Base-by-base conservation (phyloP, 2,113 vertebrate genomes). In the Pogonocichla stellata region DNA sequence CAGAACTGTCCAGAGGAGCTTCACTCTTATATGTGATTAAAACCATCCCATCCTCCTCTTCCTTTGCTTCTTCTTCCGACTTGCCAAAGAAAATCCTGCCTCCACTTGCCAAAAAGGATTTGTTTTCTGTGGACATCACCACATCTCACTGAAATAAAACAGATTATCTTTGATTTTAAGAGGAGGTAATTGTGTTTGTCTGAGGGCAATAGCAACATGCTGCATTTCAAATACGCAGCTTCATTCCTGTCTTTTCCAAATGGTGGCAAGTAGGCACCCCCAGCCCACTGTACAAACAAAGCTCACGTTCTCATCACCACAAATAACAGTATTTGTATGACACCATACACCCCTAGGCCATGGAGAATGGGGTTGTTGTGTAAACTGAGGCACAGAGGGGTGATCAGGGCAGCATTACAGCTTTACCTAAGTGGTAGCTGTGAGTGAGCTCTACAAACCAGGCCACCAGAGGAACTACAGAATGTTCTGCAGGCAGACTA, bases 1-100 rank as follows among this genome's bases (percentile, higher is more conserved):
- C 80, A 91, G 88, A 47, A 61, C 88, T 94, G 79, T 90, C 97
- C 96, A 94, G 90, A 95, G 91, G 83, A 90, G 72, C 93, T 89
- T 95, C 84, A 94, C 86, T 97, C 77, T 94, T 93, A 69, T 0
- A 19, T 93, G 60, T 97, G 94, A 98, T 98, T 98, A 96, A 97
- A 98, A 93, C 80, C 97, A 97, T 97, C 96, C 94, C 94, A 86
- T 91, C 65, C 88, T 88, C 95, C 85, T 95, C 84, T 96, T 93
- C 88, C 38, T 38, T 38, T 94, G 42, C 42, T 98, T 92, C 89
- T 95, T 95, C 79, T 74, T 89, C 88, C 70, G 95, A 88, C 74
- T 94, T 62, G 96, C 91, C 89, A 91, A 92, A 91, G 93, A 96
- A 97, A 97, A 95, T 93, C 91, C 95, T 95, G 91, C 72, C 84